Evolutionary conservation across 2,888 invertebrate genomes (phyloP), one percentile per base, ranked within the genome.

Genomic region (Cheiracanthium punctorium): DNA sequence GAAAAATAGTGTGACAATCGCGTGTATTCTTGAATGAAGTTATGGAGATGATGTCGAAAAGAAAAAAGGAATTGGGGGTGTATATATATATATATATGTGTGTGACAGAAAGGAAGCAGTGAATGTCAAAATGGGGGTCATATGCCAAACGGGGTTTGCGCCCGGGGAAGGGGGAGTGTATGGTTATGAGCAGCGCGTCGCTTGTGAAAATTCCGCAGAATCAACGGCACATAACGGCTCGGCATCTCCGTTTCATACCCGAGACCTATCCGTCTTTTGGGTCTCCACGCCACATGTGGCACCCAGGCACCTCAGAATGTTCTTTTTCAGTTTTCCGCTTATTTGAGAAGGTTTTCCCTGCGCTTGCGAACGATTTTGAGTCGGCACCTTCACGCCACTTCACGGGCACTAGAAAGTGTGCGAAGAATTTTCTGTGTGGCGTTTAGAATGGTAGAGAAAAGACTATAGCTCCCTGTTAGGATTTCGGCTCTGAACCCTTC

Each of bases 151-250:
- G 4, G 72, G n/a, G 77, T n/a, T n/a, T n/a, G n/a, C n/a, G n/a
- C n/a, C n/a, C n/a, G n/a, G n/a, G n/a, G n/a, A n/a, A n/a, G n/a
- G n/a, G n/a, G n/a, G n/a, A n/a, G n/a, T n/a, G n/a, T 65, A 71
- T 65, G 67, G 67, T 85, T 79, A 79, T 70, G 79, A 79, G 64
- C 69, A 48, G 37, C 48, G 28, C 67, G n/a, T 24, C 48, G 58
- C 48, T 65, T 65, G 65, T 65, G 48, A 82, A n/a, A 79, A 85
- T 85, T 85, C 84, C 79, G 8, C 30, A 67, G 77, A 85, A 41
- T 85, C 84, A 85, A 65, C 67, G 30, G 79, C 73, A 74, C 77
- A 79, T 85, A 73, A 79, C 84, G 84, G 33, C 41, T 17, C 67
- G 79, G 32, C 67, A 41, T 67, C 58, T 37, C 17, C 24, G 67